Evolutionary conservation across 1,140 invertebrate genomes (phyloP).

Genomic region (Trichonephila clavata): DNA sequence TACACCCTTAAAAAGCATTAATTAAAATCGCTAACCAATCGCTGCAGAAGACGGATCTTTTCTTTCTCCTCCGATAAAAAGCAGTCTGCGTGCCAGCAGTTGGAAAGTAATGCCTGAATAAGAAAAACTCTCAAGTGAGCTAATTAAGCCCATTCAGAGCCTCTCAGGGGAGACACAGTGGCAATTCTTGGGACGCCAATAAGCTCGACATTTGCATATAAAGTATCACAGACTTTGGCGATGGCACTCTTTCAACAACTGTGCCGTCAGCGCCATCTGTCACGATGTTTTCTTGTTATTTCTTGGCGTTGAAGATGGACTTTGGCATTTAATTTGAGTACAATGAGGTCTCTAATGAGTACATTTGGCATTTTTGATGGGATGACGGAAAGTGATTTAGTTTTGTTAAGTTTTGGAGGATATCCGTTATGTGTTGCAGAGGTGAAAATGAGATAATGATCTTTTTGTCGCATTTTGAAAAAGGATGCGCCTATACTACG

Average conservation of each 20-base stretch:
- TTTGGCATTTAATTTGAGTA: background rate
- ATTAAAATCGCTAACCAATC: background rate
- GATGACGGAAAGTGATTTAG: background rate
- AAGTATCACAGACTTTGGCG: background rate
- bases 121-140: background rate
- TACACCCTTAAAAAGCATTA: background rate
- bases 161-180: background rate
- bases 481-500: too few species aligned
- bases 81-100: background rate
- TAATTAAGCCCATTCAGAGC: conserved; percentile 2
- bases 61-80: background rate
- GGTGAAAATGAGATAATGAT: too few species aligned
- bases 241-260: conserved; percentile 5
- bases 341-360: too few species aligned
- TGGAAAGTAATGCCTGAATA: background rate
- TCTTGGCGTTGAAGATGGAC: background rate
- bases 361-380: background rate
- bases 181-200: conserved; percentile 7
- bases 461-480: too few species aligned
- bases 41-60: background rate
- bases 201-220: conserved; percentile 31
- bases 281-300: background rate
- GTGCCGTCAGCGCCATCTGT: background rate
- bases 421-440: too few species aligned
- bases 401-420: conserved; percentile 2